Conservation (phyloP, 2,888 invertebrate species). For the Spisula solida region DNA sequence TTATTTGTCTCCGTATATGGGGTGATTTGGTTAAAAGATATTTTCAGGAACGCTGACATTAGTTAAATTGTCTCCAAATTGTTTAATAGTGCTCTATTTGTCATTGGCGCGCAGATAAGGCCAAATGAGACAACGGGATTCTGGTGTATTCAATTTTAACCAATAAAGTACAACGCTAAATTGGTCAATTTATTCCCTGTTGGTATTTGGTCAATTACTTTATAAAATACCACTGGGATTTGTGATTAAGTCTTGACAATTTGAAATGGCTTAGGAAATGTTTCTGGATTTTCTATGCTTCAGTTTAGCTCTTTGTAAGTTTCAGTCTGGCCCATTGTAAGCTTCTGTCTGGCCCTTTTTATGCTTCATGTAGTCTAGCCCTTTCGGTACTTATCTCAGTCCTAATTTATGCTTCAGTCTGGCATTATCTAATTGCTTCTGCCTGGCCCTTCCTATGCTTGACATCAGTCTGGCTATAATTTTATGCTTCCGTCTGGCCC, state of each 20-base stretch:
- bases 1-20: constrained; percentile 21
- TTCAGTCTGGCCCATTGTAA: no score
- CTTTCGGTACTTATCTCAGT: no score
- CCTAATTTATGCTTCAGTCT: no score
- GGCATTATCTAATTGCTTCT: no score
- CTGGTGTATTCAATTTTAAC: neutral
- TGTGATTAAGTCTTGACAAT: neutral
- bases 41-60: constrained; percentile 19
- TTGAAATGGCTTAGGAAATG: neutral
- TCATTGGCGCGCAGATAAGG: neutral
- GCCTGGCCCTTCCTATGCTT: no score
- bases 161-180: neutral
- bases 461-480: no score
- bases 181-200: constrained; percentile 1
- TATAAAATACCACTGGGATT: neutral
- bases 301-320: neutral
- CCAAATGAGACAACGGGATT: neutral
- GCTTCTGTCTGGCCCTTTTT: no score
- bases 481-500: no score
- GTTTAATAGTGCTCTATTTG: constrained; percentile 5
- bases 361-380: neutral
- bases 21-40: neutral
- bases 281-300: neutral
- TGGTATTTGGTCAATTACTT: constrained; percentile 8
- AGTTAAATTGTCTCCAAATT: constrained; percentile 16